These are phyloP conservation scores for Synanthedon andrenaeformis DNA, from an alignment of 2,888 invertebrate species.

Conservation along the genomic window DNA sequence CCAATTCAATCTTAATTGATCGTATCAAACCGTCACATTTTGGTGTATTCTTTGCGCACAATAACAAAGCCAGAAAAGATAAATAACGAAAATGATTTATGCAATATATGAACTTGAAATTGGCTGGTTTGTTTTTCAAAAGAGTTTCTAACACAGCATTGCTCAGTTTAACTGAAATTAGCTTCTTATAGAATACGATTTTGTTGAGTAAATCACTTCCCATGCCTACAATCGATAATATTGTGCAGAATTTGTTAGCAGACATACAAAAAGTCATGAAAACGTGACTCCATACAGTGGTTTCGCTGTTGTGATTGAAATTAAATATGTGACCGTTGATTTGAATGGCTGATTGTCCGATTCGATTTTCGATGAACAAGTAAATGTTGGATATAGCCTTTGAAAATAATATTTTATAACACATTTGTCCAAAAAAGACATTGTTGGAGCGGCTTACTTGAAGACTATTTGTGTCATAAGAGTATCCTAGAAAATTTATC, in stretches of 20 bases:
- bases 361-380: slow-evolving; percentile 52
- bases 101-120: slow-evolving; percentile 44
- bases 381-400: slow-evolving; percentile 30
- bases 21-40: slow-evolving; percentile 45
- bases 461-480: slow-evolving; percentile 43
- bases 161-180: slow-evolving; percentile 49
- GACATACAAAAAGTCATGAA: slow-evolving; percentile 57
- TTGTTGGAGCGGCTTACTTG: slow-evolving; percentile 47
- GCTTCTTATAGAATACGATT: slow-evolving; percentile 43
- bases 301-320: slow-evolving; percentile 42
- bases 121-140: slow-evolving; percentile 29
- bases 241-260: slow-evolving; percentile 62
- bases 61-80: slow-evolving; percentile 47
- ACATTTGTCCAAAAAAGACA: slow-evolving; percentile 53
- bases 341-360: slow-evolving; percentile 54
- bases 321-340: slow-evolving; percentile 57
- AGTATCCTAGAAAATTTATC: slow-evolving; percentile 52
- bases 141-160: slow-evolving; percentile 46
- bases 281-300: slow-evolving; percentile 46
- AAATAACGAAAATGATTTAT: slow-evolving; percentile 58
- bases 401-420: slow-evolving; percentile 57
- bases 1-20: slow-evolving; percentile 34
- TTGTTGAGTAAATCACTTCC: slow-evolving; percentile 33
- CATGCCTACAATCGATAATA: slow-evolving; percentile 42
- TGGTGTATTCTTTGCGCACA: slow-evolving; percentile 46